Evolutionary conservation across 2,888 invertebrate species (phyloP), one percentile per base, ranked within the genome.

Genomic region (Drosophila mimetica): DNA sequence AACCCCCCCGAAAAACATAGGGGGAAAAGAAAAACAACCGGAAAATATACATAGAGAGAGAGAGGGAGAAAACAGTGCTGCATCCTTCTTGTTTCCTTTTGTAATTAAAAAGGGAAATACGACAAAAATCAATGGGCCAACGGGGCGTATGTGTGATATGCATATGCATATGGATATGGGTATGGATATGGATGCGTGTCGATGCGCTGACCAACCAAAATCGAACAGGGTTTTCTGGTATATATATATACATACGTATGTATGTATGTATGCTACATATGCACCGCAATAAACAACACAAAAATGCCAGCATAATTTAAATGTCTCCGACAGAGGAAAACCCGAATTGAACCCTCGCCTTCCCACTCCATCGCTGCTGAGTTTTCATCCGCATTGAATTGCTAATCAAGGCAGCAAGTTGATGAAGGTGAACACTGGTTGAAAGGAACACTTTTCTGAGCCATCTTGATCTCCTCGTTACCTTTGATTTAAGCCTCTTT

Each of bases 161-260:
- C 50, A 63, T 64, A 64, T 50, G 61, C 32, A 47, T 61, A 60
- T 54, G 39, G 41, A 41, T 20, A 47, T 57, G 39, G 41, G 20
- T 20, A 47, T 57, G 64, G 64, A 50, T 64, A 65, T 57, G 14
- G 53, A 66, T 65, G 64, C 66, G 64, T 64, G 65, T 67, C 70
- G 50, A 52, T 48, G 82, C 28, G 46, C 85, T 86, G 84, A 66
- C 82, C 82, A 83, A 83, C 82, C 82, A 83, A 87, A 83, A 83
- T 83, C 82, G 87, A 83, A 83, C 85, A 81, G n/a, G n/a, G n/a
- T n/a, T n/a, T n/a, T n/a, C n/a, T n/a, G n/a, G n/a, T n/a, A n/a
- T n/a, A n/a, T n/a, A n/a, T n/a, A n/a, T n/a, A n/a, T n/a, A n/a
- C n/a, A n/a, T n/a, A n/a, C n/a, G n/a, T n/a, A n/a, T n/a, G n/a